A percentile compares a stretch with the other conserved stretches of the same genome.
Conservation (phyloP, 2,113 vertebrate species). For the Irena cyanogastra region DNA sequence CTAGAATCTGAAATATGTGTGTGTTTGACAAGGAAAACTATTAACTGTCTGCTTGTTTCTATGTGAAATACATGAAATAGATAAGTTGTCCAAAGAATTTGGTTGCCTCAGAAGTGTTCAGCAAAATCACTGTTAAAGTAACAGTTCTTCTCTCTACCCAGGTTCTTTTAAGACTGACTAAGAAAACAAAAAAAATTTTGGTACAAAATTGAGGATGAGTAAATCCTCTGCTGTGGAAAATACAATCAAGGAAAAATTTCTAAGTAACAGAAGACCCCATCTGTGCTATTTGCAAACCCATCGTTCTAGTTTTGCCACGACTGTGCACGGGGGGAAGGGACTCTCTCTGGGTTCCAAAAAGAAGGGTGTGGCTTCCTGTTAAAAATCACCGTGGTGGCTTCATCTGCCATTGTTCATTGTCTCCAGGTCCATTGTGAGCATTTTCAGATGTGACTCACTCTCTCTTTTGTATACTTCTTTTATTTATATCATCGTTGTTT, state of each 20-base stretch:
- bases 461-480: not conserved
- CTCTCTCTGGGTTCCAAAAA: not conserved
- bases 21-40: not conserved
- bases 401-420: not conserved
- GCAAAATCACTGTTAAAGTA: not conserved
- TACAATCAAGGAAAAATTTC: not conserved
- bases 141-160: not conserved
- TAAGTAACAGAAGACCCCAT: not conserved
- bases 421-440: accelerated
- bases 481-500: not conserved
- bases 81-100: not conserved
- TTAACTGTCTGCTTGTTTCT: not conserved
- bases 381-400: accelerated
- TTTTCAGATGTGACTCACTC: not conserved
- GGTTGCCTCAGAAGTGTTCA: not conserved
- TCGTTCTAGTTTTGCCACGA: not conserved
- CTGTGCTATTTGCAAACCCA: not conserved
- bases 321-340: accelerated
- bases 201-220: not conserved
- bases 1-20: not conserved
- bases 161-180: not conserved
- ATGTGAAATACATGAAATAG: not conserved
- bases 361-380: not conserved
- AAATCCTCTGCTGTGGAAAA: not conserved
- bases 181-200: not conserved